Conservation (phyloP, 1,140 invertebrate genomes). For the Habropoda laboriosa region DNA sequence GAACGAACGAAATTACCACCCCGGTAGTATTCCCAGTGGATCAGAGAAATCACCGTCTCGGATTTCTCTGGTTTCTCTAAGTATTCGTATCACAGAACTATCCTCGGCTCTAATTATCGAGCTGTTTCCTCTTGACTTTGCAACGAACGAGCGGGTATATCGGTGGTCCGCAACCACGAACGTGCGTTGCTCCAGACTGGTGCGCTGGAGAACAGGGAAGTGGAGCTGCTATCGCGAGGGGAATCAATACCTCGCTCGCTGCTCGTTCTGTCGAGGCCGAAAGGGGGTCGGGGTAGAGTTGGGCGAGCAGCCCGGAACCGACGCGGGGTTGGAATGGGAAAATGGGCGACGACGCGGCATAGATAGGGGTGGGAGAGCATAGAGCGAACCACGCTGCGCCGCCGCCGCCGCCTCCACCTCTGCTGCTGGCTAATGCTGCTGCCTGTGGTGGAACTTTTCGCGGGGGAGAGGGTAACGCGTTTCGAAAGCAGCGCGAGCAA, state of each 20-base stretch:
- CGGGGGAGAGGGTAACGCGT: neutral
- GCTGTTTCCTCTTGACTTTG: neutral
- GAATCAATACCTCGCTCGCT: constrained; percentile 79
- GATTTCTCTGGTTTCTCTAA: no score
- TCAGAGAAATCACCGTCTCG: constrained; percentile 1
- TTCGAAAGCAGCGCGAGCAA: constrained; percentile 3
- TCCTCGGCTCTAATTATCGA: constrained; percentile 10
- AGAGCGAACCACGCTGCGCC: no score
- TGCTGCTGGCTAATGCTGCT: neutral
- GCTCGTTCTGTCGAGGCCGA: constrained; percentile 56
- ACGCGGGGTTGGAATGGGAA: constrained; percentile 8
- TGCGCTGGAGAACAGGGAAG: constrained; percentile 75
- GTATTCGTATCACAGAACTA: no score
- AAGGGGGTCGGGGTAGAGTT: constrained; percentile 24
- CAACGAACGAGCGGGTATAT: constrained; percentile 29
- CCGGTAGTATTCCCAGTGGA: no score
- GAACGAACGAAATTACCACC: neutral
- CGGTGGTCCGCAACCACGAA: constrained; percentile 66
- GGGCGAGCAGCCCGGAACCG: constrained; percentile 23
- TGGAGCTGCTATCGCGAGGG: constrained; percentile 74
- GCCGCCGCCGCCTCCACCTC: no score
- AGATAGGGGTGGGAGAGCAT: neutral
- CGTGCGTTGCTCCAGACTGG: constrained; percentile 77
- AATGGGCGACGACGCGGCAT: constrained; percentile 7
- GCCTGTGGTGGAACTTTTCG: neutral